Evolutionary conservation across 2,113 vertebrate genomes (phyloP).

Genomic region (Dipodomys stephensi): DNA sequence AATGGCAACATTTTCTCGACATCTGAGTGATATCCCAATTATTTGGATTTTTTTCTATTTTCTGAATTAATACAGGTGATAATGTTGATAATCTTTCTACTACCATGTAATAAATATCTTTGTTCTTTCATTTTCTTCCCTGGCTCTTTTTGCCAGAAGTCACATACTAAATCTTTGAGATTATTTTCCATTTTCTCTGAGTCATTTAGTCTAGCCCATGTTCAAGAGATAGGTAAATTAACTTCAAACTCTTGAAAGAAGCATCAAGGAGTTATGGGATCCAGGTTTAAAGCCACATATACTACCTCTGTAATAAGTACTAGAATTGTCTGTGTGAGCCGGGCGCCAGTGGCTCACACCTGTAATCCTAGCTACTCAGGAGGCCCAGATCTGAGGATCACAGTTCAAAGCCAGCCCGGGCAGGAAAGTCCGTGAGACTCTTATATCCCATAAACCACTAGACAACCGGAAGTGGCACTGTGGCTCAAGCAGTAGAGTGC

Average conservation of each 20-base stretch:
- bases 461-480: too few relatives aligned
- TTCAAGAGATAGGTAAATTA: background rate
- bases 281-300: background rate
- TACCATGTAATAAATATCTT: background rate
- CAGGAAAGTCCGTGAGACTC: too few relatives aligned
- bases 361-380: too few relatives aligned
- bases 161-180: background rate
- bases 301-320: background rate
- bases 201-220: background rate
- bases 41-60: background rate
- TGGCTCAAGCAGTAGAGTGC: too few relatives aligned
- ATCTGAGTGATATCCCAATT: background rate
- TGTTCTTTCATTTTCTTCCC: background rate
- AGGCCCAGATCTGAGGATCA: too few relatives aligned
- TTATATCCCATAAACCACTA: too few relatives aligned
- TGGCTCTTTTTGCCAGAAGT: background rate
- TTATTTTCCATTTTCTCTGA: too few relatives aligned
- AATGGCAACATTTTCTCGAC: background rate
- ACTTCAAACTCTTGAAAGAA: background rate
- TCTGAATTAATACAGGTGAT: background rate
- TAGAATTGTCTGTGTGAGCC: background rate
- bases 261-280: background rate
- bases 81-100: background rate
- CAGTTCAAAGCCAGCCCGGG: too few relatives aligned
- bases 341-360: too few relatives aligned